Evolutionary conservation across 2,113 vertebrate species (phyloP).

Genomic region (Zosterops japonicus): DNA sequence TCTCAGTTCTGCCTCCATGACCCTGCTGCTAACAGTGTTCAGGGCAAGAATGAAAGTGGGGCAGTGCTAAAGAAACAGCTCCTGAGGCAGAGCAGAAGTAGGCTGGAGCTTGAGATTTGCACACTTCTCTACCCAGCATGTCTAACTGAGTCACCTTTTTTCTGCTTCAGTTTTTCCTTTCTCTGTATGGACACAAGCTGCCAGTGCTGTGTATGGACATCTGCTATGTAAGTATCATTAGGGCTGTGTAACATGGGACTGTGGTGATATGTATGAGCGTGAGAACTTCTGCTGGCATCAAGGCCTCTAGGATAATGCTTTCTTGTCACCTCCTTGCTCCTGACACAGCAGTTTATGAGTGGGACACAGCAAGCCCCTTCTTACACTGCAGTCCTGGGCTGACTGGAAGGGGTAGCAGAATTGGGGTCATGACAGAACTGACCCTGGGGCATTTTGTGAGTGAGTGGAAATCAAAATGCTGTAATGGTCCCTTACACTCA

Average conservation of each 20-base stretch:
- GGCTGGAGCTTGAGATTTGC: neutral
- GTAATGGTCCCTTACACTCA: neutral
- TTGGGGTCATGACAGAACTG: neutral
- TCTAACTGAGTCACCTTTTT: neutral
- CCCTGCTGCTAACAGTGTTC: neutral
- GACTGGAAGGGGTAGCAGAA: neutral
- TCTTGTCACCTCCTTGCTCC: neutral
- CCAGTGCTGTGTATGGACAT: constrained; percentile 97
- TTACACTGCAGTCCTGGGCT: neutral
- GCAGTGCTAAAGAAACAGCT: neutral
- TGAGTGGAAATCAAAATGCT: neutral
- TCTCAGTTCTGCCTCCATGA: neutral
- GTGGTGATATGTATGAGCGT: neutral
- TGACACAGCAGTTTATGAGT: neutral
- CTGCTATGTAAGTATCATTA: constrained; percentile 85
- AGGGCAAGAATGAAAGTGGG: neutral
- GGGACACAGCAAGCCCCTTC: neutral
- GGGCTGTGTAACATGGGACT: neutral
- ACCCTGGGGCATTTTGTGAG: neutral
- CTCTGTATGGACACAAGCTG: constrained; percentile 96
- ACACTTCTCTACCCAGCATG: neutral
- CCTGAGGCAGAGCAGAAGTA: neutral
- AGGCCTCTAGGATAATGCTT: neutral
- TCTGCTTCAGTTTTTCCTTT: constrained; percentile 89
- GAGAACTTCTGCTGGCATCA: neutral